Evolutionary conservation across 1,140 invertebrate species (phyloP).

Genomic region (Colletes gigas): DNA sequence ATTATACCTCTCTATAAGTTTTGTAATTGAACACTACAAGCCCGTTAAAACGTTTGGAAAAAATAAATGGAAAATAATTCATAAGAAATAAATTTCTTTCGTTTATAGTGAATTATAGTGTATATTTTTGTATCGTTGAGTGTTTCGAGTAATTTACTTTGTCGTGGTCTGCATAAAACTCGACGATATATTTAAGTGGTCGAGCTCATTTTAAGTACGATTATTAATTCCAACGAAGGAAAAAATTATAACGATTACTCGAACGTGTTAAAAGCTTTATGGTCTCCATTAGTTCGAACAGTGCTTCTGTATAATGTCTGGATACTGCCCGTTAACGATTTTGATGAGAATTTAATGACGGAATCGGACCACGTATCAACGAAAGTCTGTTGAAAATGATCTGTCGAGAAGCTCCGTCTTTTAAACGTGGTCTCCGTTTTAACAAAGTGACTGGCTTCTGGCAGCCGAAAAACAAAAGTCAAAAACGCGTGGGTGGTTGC

Average conservation of each 20-base stretch:
- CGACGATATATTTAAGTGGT: not conserved
- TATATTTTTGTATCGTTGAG: too few relatives aligned
- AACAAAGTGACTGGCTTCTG: not conserved
- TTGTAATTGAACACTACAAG: too few relatives aligned
- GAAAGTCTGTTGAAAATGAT: not conserved
- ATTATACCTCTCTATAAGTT: too few relatives aligned
- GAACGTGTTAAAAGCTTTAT: slow-evolving; percentile 74
- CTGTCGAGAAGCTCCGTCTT: not conserved
- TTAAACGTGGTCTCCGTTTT: not conserved
- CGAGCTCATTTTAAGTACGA: too few relatives aligned
- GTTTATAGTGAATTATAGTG: too few relatives aligned
- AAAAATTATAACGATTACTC: slow-evolving; percentile 33
- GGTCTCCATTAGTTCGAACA: slow-evolving; percentile 13
- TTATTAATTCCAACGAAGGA: not conserved
- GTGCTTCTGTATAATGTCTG: slow-evolving; percentile 40
- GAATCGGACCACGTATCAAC: not conserved
- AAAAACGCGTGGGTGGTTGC: slow-evolving; percentile 60
- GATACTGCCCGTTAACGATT: slow-evolving; percentile 39
- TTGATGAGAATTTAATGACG: slow-evolving; percentile 14
- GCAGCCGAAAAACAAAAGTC: not conserved
- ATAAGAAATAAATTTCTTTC: too few relatives aligned
- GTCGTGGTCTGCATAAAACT: too few relatives aligned
- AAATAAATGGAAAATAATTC: too few relatives aligned
- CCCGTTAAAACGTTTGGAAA: too few relatives aligned
- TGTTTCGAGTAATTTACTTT: too few relatives aligned